Evolutionary conservation across 2,888 invertebrate species (phyloP), one percentile per base, ranked within the genome.

Genomic region (Drosophila diplacantha): DNA sequence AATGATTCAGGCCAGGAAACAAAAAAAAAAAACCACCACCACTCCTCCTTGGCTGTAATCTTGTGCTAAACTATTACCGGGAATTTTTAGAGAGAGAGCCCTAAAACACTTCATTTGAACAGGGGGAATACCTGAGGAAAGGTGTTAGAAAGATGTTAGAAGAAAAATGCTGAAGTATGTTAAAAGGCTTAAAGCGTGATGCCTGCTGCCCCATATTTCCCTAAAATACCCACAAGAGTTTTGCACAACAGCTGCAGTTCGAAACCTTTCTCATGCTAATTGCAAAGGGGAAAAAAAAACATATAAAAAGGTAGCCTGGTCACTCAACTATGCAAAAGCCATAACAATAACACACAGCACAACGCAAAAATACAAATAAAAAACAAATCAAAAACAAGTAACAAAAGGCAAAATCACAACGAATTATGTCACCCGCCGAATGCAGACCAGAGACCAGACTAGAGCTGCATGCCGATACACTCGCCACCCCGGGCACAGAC

Each of bases 381-480:
- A 24, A 55, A 38, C 44, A 18, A 38, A 34, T 16, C 11, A 54
- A 31, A 53, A 52, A n/a, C 44, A 20, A 20, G 44, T 46, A 46
- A 46, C 29, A 46, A 46, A 44, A 44, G 44, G 14, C 2, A 12
- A 32, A 56, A 56, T 29, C 37, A 41, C 11, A 35, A 14, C 34
- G 26, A 65, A 65, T 57, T 51, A 63, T 65, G 65, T 57, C 63
- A 61, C 41, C 20, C 24, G 31, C 14, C 24, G 20, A 59, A 34
- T 59, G 63, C 53, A 35, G 39, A 46, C 26, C 39, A 29, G 11
- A 29, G 37, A 38, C 22, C 22, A 22, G 22, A 32, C 53, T 16
- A 20, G 37, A 8, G 24, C 53, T 20, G 35, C 69, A 77, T 74
- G 66, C 69, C 75, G 69, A 72, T 74, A 8, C 8, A 24, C 5